These are phyloP conservation scores for Lasioglossum morio DNA, from an alignment of 2,888 invertebrate genomes.

Conservation along the genomic window DNA sequence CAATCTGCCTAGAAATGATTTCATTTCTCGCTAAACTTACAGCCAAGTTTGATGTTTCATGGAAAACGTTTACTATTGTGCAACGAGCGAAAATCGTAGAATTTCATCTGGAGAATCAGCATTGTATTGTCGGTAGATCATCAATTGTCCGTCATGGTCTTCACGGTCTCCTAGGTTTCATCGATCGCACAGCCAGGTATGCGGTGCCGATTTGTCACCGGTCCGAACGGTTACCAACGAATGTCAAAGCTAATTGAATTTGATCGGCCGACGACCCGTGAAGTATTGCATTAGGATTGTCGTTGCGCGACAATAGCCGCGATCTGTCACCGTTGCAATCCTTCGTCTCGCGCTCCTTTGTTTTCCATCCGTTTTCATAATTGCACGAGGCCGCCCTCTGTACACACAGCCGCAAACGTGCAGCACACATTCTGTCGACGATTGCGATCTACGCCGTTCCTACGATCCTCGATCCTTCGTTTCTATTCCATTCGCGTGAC, in stretches of 20 bases:
- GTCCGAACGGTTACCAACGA: slow-evolving; percentile 30
- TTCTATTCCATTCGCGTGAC: not conserved
- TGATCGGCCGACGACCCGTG: slow-evolving; percentile 31
- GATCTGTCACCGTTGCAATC: slow-evolving; percentile 44
- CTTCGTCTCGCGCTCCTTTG: slow-evolving; percentile 36
- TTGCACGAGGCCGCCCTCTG: slow-evolving; percentile 23
- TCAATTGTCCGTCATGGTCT: not conserved
- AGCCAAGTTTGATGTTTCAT: not conserved
- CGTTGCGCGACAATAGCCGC: slow-evolving; percentile 30
- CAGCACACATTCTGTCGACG: not conserved
- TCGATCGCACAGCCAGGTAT: slow-evolving; percentile 21
- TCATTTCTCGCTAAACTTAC: not conserved
- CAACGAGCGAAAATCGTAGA: not conserved
- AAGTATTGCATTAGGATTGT: slow-evolving; percentile 24
- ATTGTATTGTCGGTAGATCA: not conserved
- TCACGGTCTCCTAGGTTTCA: slow-evolving; percentile 29
- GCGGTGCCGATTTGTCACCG: slow-evolving; percentile 34
- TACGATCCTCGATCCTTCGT: slow-evolving; percentile 29
- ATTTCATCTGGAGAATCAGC: not conserved
- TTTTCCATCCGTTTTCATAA: slow-evolving; percentile 48
- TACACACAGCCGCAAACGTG: not conserved
- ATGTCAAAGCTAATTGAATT: slow-evolving; percentile 55
- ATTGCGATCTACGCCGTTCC: not conserved
- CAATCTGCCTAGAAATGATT: no score
- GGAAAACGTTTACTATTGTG: not conserved